Conservation (phyloP, 2,888 invertebrate species). For the Harpagoxenus sublaevis region DNA sequence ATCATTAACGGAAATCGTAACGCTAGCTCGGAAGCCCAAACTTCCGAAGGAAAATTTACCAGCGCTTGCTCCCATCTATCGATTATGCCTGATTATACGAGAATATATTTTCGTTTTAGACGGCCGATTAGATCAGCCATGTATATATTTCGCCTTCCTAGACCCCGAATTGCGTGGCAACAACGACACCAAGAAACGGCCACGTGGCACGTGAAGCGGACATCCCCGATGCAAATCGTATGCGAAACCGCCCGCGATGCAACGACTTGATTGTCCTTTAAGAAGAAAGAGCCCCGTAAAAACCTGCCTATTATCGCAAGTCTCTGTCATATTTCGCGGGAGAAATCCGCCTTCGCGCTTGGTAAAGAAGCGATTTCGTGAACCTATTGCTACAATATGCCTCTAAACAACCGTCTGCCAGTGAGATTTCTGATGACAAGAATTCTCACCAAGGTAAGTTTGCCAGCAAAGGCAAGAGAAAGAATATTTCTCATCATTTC, state of each 20-base stretch:
- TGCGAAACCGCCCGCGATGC: slow-evolving; percentile 55
- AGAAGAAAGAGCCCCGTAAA: slow-evolving; percentile 60
- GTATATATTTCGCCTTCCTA: slow-evolving; percentile 28
- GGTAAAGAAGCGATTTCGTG: slow-evolving; percentile 22
- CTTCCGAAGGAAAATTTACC: neutral
- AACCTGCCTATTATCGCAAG: slow-evolving; percentile 57
- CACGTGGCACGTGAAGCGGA: slow-evolving; percentile 66
- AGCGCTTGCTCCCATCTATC: neutral
- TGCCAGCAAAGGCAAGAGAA: neutral
- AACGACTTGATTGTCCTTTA: slow-evolving; percentile 52
- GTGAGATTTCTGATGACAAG: slow-evolving; percentile 26
- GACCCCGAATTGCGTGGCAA: slow-evolving; percentile 5
- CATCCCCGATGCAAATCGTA: slow-evolving; percentile 69
- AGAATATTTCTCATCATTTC: slow-evolving; percentile 68
- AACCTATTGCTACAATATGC: slow-evolving; percentile 11
- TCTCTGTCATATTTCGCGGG: slow-evolving; percentile 6
- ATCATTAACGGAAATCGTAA: neutral
- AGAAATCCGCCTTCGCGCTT: slow-evolving; percentile 17
- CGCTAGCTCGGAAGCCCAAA: neutral
- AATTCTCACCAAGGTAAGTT: slow-evolving; percentile 17
- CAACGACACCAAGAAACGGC: slow-evolving; percentile 60
- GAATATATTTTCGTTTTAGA: slow-evolving; percentile 21
- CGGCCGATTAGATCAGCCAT: neutral
- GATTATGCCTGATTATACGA: neutral
- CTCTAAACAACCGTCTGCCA: slow-evolving; percentile 47